A percentile compares a stretch with the other conserved stretches of the same genome.
Conservation (phyloP, 2,113 vertebrate genomes). For the Suricata suricatta region DNA sequence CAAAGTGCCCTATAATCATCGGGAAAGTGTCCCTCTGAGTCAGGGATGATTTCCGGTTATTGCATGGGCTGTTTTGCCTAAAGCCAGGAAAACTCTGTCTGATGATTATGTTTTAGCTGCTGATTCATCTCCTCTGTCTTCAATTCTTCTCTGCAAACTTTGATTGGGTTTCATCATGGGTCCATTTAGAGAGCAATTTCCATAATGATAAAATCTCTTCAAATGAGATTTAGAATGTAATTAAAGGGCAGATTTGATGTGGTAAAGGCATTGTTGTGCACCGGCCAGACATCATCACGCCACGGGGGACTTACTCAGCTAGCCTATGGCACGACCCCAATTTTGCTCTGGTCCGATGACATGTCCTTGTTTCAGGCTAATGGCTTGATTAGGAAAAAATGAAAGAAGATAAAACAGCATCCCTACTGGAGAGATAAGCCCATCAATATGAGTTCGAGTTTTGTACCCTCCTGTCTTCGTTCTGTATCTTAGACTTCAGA, state of each 20-base stretch:
- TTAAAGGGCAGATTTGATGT: slow-evolving; percentile 82
- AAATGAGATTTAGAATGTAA: slow-evolving; percentile 84
- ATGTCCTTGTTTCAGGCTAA: slow-evolving; percentile 85
- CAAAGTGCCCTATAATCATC: neutral
- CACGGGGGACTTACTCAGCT: slow-evolving; percentile 78
- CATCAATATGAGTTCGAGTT: slow-evolving; percentile 82
- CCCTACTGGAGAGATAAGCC: slow-evolving; percentile 79
- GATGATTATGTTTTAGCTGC: slow-evolving; percentile 46
- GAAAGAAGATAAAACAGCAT: slow-evolving; percentile 77
- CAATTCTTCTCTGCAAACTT: slow-evolving; percentile 70
- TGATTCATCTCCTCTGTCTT: slow-evolving; percentile 68
- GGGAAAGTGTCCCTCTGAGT: neutral
- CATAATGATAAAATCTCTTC: slow-evolving; percentile 83
- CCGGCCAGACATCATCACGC: slow-evolving; percentile 81
- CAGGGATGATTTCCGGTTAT: slow-evolving; percentile 27
- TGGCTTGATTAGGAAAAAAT: slow-evolving; percentile 83
- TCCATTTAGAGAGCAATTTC: slow-evolving; percentile 80
- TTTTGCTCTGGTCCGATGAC: slow-evolving; percentile 83
- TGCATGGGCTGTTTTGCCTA: neutral
- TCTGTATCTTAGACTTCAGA: slow-evolving; percentile 69
- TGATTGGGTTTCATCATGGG: slow-evolving; percentile 72
- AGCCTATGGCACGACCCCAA: slow-evolving; percentile 83
- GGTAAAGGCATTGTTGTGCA: slow-evolving; percentile 75
- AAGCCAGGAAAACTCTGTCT: neutral
- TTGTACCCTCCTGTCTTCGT: slow-evolving; percentile 62